Evolutionary conservation across 1,140 invertebrate species (phyloP).

Genomic region (Nephotettix cincticeps): DNA sequence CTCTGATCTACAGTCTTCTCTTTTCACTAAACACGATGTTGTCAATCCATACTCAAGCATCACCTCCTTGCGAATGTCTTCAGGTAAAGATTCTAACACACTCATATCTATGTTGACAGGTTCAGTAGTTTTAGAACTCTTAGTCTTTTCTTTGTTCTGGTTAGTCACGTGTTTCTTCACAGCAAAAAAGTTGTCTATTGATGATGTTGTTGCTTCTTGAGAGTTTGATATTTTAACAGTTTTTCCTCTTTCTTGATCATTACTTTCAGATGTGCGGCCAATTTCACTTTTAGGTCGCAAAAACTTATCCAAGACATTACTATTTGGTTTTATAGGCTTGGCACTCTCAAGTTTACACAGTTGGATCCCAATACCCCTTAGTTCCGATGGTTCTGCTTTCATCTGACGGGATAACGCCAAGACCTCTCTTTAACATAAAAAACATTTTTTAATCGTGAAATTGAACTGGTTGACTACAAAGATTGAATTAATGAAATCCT

Average conservation of each 20-base stretch:
- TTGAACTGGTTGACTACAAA: no score
- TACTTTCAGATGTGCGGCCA: not conserved
- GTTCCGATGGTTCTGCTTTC: conserved; percentile 63
- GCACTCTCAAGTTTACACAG: conserved; percentile 55
- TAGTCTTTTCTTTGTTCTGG: conserved; percentile 27
- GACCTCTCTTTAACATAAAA: conserved; percentile 59
- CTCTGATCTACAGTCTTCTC: conserved; percentile 27
- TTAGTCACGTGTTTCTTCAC: conserved; percentile 35
- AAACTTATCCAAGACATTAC: conserved; percentile 19
- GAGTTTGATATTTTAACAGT: not conserved
- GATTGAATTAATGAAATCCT: no score
- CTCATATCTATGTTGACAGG: conserved; percentile 52
- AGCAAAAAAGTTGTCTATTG: not conserved
- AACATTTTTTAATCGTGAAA: no score
- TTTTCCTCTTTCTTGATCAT: not conserved
- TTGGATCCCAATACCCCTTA: conserved; percentile 79
- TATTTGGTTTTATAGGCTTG: not conserved
- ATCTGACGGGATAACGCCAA: conserved; percentile 63
- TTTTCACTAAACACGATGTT: not conserved
- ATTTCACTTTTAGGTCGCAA: conserved; percentile 40
- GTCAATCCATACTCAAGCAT: conserved; percentile 48
- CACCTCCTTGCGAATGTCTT: conserved; percentile 62
- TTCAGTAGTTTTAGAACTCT: not conserved
- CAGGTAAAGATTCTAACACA: conserved; percentile 59
- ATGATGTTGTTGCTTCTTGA: not conserved